A percentile compares a stretch with the other conserved stretches of the same genome.
Evolutionary conservation across 1,140 invertebrate species (phyloP).

Genomic region (Platorchestia sp.): DNA sequence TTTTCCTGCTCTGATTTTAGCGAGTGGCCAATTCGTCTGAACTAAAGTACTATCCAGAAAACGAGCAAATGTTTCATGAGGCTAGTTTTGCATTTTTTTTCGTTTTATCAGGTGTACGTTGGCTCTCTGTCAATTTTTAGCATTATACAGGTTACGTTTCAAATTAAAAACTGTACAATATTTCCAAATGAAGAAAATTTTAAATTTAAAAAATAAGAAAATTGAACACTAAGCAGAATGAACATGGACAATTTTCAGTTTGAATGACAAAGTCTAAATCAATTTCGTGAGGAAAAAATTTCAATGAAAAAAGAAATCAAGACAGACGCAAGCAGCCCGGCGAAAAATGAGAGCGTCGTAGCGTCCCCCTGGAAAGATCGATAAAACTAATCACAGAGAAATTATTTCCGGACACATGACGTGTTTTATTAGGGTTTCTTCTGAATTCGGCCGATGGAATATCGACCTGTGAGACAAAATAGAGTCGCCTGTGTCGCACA

Average conservation of each 20-base stretch:
- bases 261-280: not conserved
- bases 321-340: not conserved
- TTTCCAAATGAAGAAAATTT: not conserved
- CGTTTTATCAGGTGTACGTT: too few species aligned
- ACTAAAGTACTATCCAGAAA: too few species aligned
- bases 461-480: constrained; percentile 16
- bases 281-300: not conserved
- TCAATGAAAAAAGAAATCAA: not conserved
- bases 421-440: constrained; percentile 52
- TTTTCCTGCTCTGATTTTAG: too few species aligned
- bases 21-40: too few species aligned
- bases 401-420: constrained; percentile 49
- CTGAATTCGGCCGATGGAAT: constrained; percentile 51
- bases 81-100: too few species aligned
- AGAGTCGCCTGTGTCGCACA: not conserved
- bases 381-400: constrained; percentile 50
- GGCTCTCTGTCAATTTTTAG: too few species aligned
- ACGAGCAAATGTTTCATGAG: too few species aligned
- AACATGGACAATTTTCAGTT: not conserved
- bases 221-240: not conserved
- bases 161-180: not conserved
- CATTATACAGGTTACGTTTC: too few species aligned
- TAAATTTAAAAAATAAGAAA: not conserved
- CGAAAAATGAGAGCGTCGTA: not conserved
- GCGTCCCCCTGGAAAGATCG: not conserved